Conservation (phyloP, 1,140 invertebrate genomes). For the Branchinecta lynchi region DNA sequence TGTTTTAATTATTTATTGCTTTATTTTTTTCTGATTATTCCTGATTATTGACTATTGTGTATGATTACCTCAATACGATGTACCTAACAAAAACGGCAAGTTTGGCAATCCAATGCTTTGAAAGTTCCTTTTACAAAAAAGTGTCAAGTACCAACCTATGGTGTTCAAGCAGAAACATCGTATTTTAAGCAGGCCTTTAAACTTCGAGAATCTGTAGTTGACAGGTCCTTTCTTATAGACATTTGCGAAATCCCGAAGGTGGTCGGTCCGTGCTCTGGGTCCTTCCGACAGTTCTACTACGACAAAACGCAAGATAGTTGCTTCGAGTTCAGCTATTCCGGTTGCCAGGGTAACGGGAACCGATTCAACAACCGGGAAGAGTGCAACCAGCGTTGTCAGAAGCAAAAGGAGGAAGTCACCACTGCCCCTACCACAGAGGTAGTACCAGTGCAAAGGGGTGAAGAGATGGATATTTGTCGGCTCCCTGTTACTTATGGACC, state of each 20-base stretch:
- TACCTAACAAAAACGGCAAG: too few species aligned
- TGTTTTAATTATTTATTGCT: too few species aligned
- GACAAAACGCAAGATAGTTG: conserved; percentile 47
- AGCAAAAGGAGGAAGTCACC: conserved; percentile 13
- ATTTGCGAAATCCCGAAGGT: conserved; percentile 52
- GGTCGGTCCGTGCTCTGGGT: conserved; percentile 51
- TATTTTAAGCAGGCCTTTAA: too few species aligned
- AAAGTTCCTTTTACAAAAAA: too few species aligned
- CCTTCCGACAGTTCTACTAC: conserved; percentile 54
- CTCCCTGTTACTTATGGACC: conserved; percentile 48
- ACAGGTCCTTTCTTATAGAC: conserved; percentile 33
- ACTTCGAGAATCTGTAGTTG: too few species aligned
- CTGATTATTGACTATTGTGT: too few species aligned
- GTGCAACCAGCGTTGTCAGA: conserved; percentile 32
- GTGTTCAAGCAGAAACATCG: too few species aligned
- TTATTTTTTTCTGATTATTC: too few species aligned
- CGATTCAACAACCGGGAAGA: conserved; percentile 37
- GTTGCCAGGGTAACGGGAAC: conserved; percentile 54
- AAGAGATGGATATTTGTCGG: conserved; percentile 37
- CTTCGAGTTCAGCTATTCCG: conserved; percentile 48
- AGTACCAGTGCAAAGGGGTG: conserved; percentile 21
- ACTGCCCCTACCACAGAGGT: not conserved
- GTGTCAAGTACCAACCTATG: too few species aligned
- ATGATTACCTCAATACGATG: too few species aligned
- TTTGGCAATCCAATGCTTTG: too few species aligned